These are phyloP conservation scores for Hydrolagus colliei DNA, from an alignment of 2,797 vertebrate species.

Conservation along the genomic window DNA sequence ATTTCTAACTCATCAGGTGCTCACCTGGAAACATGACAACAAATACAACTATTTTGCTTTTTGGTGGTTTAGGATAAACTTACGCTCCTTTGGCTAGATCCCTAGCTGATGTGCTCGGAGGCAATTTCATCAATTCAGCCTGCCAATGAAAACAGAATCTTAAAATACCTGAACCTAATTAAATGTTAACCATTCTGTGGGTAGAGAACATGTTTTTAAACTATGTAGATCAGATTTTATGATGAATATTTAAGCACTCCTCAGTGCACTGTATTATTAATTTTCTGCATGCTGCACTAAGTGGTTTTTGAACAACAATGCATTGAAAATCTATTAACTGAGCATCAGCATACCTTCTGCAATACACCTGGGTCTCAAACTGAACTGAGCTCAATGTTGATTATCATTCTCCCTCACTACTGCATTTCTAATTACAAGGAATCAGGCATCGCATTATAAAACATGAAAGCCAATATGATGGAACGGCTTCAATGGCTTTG, in stretches of 20 bases:
- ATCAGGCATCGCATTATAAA: background rate
- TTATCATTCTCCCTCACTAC: background rate
- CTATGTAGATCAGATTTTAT: background rate
- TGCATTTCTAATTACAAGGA: background rate
- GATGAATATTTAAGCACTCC: background rate
- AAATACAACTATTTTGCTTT: background rate
- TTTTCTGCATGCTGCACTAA: background rate
- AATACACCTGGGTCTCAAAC: background rate
- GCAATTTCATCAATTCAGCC: background rate
- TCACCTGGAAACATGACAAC: background rate
- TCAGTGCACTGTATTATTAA: background rate
- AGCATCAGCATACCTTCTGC: background rate
- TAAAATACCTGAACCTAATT: background rate
- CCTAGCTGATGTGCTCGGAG: background rate
- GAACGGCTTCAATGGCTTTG: slow-evolving; percentile 4
- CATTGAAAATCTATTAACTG: background rate
- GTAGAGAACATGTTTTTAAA: background rate
- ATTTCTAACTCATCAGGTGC: background rate
- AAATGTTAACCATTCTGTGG: slow-evolving; percentile 1
- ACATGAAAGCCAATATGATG: background rate
- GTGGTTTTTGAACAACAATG: background rate
- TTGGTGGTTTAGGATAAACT: background rate
- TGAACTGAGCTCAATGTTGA: background rate
- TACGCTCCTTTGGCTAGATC: background rate
- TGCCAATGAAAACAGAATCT: background rate